A percentile compares a stretch with the other conserved stretches of the same genome.
These are phyloP conservation scores for Serripes groenlandicus DNA, from an alignment of 2,888 invertebrate species.

Conservation along the genomic window DNA sequence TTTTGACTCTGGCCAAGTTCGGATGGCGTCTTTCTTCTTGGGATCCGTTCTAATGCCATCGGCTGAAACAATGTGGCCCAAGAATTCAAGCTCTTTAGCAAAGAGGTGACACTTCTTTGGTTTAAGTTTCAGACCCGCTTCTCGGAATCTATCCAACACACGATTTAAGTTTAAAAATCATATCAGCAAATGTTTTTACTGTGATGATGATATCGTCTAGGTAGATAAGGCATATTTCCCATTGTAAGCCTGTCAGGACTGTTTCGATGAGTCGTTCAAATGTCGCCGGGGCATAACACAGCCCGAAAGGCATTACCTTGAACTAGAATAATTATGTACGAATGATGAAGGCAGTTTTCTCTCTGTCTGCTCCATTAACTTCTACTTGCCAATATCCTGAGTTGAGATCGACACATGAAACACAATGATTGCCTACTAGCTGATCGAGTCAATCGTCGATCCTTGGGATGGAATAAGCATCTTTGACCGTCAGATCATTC, in stretches of 20 bases:
- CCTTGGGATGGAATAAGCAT: constrained; percentile 13
- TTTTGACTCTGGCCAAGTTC: constrained; percentile 12
- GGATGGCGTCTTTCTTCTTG: not conserved
- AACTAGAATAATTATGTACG: constrained; percentile 48
- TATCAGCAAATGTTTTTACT: constrained; percentile 35
- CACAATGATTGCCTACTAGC: constrained; percentile 19
- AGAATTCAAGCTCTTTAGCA: constrained; percentile 24
- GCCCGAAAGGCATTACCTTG: constrained; percentile 39
- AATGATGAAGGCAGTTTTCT: constrained; percentile 32
- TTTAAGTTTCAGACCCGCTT: constrained; percentile 54
- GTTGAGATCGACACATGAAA: constrained; percentile 40
- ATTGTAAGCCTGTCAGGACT: constrained; percentile 46
- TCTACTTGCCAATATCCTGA: constrained; percentile 53
- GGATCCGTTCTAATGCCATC: constrained; percentile 7
- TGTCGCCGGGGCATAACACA: constrained; percentile 27
- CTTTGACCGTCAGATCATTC: no score
- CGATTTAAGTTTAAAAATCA: constrained; percentile 41
- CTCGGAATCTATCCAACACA: constrained; percentile 43
- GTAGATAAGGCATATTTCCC: constrained; percentile 43
- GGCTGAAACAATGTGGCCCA: constrained; percentile 16
- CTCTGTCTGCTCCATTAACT: constrained; percentile 25
- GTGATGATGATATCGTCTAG: constrained; percentile 47
- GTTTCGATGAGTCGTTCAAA: constrained; percentile 42
- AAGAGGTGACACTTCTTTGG: constrained; percentile 42
- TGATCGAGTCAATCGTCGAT: constrained; percentile 49